Percentiles rank a stretch among this genome's conserved stretches.
phyloP scores from a whole-genome alignment of 2,797 vertebrate species.

The Crypturellus tataupa region DNA sequence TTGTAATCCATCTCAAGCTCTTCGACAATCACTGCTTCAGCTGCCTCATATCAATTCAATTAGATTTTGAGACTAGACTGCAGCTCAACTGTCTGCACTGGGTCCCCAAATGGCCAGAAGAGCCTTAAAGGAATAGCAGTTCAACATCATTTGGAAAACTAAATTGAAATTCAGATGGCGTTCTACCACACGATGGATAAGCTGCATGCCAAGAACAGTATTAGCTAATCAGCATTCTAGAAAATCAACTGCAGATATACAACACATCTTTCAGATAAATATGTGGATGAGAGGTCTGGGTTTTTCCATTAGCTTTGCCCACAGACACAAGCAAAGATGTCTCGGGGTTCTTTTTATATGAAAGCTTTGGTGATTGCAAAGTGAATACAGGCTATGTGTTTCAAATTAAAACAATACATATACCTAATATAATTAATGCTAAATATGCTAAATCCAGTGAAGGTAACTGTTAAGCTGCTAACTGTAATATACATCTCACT shows the following conservation, averaged over 20 bases:
- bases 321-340: conserved; percentile 16
- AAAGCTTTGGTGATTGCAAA: background rate
- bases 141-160: conserved; percentile 41
- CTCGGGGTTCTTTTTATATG: background rate
- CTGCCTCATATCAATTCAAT: conserved; percentile 34
- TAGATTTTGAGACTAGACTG: conserved; percentile 61
- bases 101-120: conserved; percentile 39
- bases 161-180: conserved; percentile 66
- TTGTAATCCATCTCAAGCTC: conserved; percentile 39
- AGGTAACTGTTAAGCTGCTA: background rate
- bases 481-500: background rate
- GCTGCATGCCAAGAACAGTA: conserved; percentile 60
- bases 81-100: conserved; percentile 48
- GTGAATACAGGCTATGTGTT: background rate
- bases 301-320: conserved; percentile 59
- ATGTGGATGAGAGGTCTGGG: conserved; percentile 17
- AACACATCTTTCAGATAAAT: conserved; percentile 57
- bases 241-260: conserved; percentile 68
- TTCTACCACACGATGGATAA: conserved; percentile 47
- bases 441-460: background rate
- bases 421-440: background rate
- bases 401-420: accelerated
- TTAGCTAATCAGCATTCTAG: conserved; percentile 69
- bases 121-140: conserved; percentile 52
- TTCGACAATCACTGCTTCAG: conserved; percentile 25